These are phyloP conservation scores for Semnornis frantzii DNA, from an alignment of 2,113 vertebrate genomes.

Conservation along the genomic window DNA sequence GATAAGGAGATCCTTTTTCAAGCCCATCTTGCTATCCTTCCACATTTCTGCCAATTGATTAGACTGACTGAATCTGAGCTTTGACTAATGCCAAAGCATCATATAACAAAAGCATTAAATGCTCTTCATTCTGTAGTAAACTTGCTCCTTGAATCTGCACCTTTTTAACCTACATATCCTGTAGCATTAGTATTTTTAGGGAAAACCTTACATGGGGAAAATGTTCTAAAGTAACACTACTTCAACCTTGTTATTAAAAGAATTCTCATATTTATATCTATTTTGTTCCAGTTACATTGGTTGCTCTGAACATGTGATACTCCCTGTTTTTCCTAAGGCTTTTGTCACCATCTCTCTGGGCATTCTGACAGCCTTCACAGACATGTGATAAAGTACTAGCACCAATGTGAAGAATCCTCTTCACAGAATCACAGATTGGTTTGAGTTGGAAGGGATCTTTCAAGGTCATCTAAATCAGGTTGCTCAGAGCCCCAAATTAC, in stretches of 20 bases:
- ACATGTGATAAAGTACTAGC: no score
- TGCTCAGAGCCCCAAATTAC: no score
- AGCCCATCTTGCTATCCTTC: not conserved
- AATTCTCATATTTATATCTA: not conserved
- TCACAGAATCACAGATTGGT: no score
- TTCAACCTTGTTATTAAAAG: not conserved
- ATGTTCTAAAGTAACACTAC: not conserved
- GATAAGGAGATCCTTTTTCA: not conserved
- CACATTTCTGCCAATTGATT: not conserved
- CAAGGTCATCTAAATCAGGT: no score
- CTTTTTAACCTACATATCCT: not conserved
- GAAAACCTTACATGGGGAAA: not conserved
- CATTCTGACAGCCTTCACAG: not conserved
- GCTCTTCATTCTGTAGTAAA: not conserved
- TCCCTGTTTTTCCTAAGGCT: not conserved
- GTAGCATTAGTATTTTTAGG: not conserved
- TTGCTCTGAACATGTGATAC: not conserved
- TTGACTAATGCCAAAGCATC: not conserved
- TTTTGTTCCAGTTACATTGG: not conserved
- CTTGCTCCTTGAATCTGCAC: not conserved
- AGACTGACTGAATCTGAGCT: not conserved
- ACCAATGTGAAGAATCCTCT: no score
- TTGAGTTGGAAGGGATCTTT: no score
- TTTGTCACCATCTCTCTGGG: not conserved
- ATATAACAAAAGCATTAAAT: not conserved